A percentile compares a stretch with the other conserved stretches of the same genome.
Conservation (phyloP, 2,113 vertebrate species). For the Jacana jacana region DNA sequence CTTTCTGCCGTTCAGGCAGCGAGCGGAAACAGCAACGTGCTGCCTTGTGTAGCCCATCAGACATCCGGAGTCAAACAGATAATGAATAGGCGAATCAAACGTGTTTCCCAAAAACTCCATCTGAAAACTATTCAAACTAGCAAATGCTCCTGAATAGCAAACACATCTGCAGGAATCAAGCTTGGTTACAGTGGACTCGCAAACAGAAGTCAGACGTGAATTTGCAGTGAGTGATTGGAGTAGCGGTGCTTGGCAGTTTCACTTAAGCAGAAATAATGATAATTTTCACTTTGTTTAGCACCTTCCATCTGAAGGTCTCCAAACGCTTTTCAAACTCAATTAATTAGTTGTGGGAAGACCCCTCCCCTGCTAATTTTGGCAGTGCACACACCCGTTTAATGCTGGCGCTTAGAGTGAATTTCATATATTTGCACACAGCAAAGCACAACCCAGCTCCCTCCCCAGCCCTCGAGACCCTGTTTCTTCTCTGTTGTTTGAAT, state of each 20-base stretch:
- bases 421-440: background rate
- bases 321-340: background rate
- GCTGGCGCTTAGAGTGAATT: background rate
- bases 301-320: background rate
- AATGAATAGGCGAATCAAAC: conserved; percentile 29
- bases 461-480: background rate
- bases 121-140: conserved; percentile 7
- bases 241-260: background rate
- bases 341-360: background rate
- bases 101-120: background rate
- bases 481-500: background rate
- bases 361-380: background rate
- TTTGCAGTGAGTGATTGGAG: background rate
- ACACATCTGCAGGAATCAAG: background rate
- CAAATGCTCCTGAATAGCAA: conserved; percentile 13
- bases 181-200: background rate
- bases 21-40: background rate
- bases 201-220: background rate
- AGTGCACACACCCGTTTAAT: background rate
- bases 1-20: conserved; percentile 10
- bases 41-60: conserved; percentile 3
- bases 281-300: conserved; percentile 1
- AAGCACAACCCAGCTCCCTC: background rate
- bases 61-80: background rate
- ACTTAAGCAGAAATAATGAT: background rate